Evolutionary conservation across 2,797 vertebrate species (phyloP).

Genomic region (Sebastes vulpes): DNA sequence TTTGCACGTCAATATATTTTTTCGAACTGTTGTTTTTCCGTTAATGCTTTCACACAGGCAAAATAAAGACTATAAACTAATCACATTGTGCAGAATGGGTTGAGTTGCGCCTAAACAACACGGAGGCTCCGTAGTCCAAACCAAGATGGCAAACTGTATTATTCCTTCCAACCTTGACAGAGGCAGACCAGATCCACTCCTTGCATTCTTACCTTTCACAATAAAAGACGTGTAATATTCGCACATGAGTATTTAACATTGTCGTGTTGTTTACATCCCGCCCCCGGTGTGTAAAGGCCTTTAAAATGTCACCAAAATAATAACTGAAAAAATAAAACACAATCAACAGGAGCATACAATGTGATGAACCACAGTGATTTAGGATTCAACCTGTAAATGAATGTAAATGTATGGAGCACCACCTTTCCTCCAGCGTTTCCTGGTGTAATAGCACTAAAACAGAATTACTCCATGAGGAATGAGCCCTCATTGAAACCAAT

Average conservation of each 20-base stretch:
- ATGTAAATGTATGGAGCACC: background rate
- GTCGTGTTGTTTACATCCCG: background rate
- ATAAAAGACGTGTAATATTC: background rate
- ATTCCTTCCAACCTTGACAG: no score
- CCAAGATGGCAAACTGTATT: no score
- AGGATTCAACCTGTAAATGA: background rate
- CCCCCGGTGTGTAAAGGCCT: background rate
- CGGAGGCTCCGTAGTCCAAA: no score
- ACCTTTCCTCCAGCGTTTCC: background rate
- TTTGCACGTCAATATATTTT: no score
- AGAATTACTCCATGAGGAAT: background rate
- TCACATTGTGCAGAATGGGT: no score
- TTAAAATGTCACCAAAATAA: background rate
- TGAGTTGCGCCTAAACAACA: no score
- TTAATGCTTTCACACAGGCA: no score
- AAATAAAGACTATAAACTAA: rapidly evolving
- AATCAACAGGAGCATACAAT: background rate
- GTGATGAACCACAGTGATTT: background rate
- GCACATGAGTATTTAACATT: rapidly evolving
- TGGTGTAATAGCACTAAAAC: background rate
- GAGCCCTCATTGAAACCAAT: slow-evolving; percentile 16
- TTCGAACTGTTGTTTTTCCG: rapidly evolving
- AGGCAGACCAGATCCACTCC: background rate
- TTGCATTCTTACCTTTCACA: background rate
- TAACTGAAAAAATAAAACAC: background rate